phyloP scores from a whole-genome alignment of 2,113 vertebrate species.

The Podocnemis expansa region DNA sequence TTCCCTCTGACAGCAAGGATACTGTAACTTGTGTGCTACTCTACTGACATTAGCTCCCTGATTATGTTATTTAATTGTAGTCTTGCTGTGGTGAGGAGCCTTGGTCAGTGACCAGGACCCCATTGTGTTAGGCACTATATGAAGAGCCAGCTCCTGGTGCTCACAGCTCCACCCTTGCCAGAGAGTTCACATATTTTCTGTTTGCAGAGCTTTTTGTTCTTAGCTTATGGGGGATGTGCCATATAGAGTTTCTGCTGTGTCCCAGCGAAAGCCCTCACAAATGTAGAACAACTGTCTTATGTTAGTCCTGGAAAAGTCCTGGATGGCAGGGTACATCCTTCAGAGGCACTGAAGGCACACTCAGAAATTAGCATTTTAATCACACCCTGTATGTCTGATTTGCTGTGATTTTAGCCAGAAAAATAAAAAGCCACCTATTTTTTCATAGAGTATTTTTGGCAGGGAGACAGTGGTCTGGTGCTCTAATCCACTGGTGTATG shows the following conservation, averaged over 20 bases:
- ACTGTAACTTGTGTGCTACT: neutral
- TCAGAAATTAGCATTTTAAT: neutral
- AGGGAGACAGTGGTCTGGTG: no score
- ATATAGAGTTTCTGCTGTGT: neutral
- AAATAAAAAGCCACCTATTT: neutral
- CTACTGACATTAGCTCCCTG: conserved; percentile 18
- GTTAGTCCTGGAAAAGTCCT: conserved; percentile 25
- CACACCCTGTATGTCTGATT: neutral
- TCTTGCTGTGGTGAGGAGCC: neutral
- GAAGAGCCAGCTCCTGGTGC: neutral
- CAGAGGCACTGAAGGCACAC: conserved; percentile 31
- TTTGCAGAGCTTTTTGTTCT: conserved; percentile 37
- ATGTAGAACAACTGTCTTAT: conserved; percentile 10
- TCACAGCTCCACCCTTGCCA: neutral
- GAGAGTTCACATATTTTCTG: neutral
- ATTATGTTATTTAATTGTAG: neutral
- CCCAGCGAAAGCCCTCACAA: neutral
- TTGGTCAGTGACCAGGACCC: neutral
- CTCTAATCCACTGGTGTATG: neutral
- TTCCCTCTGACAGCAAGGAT: neutral
- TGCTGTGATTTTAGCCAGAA: conserved; percentile 22
- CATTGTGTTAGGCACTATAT: neutral
- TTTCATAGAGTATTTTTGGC: neutral
- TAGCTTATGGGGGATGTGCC: neutral
- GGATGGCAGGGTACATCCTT: neutral